Evolutionary conservation across 2,888 invertebrate genomes (phyloP).

Genomic region (Ommatoiulus sabulosus): DNA sequence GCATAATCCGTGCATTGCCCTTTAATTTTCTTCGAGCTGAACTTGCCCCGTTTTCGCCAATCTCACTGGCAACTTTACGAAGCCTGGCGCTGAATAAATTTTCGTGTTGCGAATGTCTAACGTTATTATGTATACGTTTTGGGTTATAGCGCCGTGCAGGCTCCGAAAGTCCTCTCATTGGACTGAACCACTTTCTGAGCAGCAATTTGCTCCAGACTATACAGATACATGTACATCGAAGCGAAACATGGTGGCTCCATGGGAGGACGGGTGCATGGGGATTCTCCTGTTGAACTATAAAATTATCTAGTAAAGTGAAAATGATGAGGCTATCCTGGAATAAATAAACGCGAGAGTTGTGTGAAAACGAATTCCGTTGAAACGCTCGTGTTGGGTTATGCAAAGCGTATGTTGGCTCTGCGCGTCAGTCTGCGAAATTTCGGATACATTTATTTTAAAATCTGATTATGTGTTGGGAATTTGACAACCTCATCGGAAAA

Average conservation of each 20-base stretch:
- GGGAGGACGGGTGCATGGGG: background rate
- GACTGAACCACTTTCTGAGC: background rate
- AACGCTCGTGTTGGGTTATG: background rate
- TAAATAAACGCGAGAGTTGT: background rate
- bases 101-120: background rate
- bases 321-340: background rate
- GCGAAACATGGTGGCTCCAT: background rate
- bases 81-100: conserved; percentile 26
- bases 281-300: background rate
- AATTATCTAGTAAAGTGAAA: background rate
- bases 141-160: background rate
- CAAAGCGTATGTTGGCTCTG: background rate
- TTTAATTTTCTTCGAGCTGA: conserved; percentile 1
- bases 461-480: background rate
- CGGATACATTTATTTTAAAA: background rate
- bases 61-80: background rate
- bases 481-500: background rate
- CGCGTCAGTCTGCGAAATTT: background rate
- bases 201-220: conserved; percentile 20
- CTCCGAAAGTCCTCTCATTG: background rate
- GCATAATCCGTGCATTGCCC: conserved; percentile 36
- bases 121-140: background rate
- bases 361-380: background rate
- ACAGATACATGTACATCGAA: background rate
- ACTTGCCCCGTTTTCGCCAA: background rate